phyloP scores from a whole-genome alignment of 2,888 invertebrate species.

The Oxytorus armatus region DNA sequence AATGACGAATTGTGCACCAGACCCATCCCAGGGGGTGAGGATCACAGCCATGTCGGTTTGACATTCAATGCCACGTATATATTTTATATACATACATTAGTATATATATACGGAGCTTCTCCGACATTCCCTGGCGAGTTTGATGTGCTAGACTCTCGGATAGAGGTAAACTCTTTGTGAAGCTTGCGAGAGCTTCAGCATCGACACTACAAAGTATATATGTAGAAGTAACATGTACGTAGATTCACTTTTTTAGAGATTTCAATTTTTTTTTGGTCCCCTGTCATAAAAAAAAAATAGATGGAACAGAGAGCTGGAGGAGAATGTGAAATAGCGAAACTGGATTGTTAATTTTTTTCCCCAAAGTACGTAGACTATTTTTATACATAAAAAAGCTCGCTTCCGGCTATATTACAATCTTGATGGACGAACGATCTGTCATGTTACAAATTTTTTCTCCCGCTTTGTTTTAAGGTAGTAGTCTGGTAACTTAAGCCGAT shows the following conservation, averaged over 20 bases:
- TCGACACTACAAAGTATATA: constrained; percentile 42
- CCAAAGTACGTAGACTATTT: constrained; percentile 30
- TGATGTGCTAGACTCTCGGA: constrained; percentile 31
- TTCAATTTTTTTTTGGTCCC: background rate
- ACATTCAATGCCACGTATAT: background rate
- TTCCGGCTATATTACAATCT: background rate
- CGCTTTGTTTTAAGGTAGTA: no score
- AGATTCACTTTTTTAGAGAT: constrained; percentile 39
- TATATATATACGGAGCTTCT: no score
- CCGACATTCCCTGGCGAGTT: constrained; percentile 44
- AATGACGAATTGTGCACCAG: no score
- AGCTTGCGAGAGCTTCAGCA: constrained; percentile 27
- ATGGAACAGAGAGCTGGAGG: background rate
- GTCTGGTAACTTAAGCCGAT: no score
- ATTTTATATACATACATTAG: no score
- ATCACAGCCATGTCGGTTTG: no score
- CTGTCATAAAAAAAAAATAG: background rate
- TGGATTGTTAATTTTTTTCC: constrained; percentile 35
- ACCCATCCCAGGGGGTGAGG: no score
- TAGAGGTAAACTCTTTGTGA: constrained; percentile 52
- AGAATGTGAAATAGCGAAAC: background rate
- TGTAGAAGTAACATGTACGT: background rate
- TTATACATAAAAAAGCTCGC: constrained; percentile 10
- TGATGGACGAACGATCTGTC: background rate
- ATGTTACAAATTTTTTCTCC: no score